Conservation (phyloP, 2,888 invertebrate species). For the Anaspis maculata region DNA sequence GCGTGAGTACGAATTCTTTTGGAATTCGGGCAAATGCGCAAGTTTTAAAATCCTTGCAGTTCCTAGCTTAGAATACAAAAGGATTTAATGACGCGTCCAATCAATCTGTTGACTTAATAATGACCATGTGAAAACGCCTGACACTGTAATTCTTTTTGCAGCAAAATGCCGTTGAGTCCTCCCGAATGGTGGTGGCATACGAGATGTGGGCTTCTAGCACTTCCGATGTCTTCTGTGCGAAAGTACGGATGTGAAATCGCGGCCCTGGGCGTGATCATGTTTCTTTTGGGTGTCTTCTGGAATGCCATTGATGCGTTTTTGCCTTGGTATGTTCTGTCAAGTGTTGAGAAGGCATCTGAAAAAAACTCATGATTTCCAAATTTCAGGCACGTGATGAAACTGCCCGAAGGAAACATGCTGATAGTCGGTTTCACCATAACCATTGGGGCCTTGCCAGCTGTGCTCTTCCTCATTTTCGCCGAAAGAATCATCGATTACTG, state of each 20-base stretch:
- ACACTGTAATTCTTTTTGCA: no score
- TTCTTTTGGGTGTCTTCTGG: constrained; percentile 69
- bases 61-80: no score
- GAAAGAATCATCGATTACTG: constrained; percentile 78
- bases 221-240: constrained; percentile 72
- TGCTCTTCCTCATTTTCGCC: constrained; percentile 66
- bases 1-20: no score
- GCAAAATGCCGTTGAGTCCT: constrained; percentile 68
- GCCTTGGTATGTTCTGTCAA: constrained; percentile 55
- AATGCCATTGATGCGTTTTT: constrained; percentile 72
- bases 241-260: constrained; percentile 68
- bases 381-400: constrained; percentile 51
- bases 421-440: constrained; percentile 59
- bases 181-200: constrained; percentile 88
- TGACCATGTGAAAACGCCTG: no score
- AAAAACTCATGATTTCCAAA: constrained; percentile 40
- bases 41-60: no score
- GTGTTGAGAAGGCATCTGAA: no score
- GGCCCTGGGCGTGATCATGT: constrained; percentile 59
- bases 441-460: constrained; percentile 59
- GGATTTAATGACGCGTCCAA: no score
- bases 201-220: constrained; percentile 63
- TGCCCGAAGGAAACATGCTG: constrained; percentile 47
- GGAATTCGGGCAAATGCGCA: no score
- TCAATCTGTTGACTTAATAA: no score